Evolutionary conservation across 2,888 invertebrate genomes (phyloP), one percentile per base, ranked within the genome.

Genomic region (Tubulanus polymorphus): DNA sequence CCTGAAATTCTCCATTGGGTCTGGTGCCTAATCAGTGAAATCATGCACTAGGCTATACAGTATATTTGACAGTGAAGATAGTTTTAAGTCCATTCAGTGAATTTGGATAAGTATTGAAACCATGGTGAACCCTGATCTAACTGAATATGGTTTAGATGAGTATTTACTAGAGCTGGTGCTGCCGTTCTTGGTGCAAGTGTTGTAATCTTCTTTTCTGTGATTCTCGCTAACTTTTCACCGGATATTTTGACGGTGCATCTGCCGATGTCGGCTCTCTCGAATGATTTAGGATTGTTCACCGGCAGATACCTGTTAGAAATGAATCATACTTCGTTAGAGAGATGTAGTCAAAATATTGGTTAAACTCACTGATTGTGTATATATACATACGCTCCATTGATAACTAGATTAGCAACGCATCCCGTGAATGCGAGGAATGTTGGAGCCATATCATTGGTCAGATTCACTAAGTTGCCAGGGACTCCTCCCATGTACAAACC

Each of bases 381-480:
- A 20, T 49, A n/a, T 48, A 12, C 45, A 45, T 77, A 90, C 90
- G 84, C 83, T 37, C 87, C 86, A 70, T 91, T 90, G 59, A 92
- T 86, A 53, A 91, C 87, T 23, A 91, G 84, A 76, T 94, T 92
- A 56, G 88, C 87, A 8, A 94, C 84, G 3, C 91, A 88, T 2
- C 94, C 94, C 45, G 85, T 84, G 48, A 92, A 83, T 3, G 86
- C 85, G 15, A 81, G 76, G 6, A 63, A 65, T 2, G 73, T 79
- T 23, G 82, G 83, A 1, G 83, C 84, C 30, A 84, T 83, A 52
- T 84, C 84, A 59, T 83, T 80, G 53, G 6, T 23, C 18, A 3
- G 6, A 15, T 8, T 5, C 6, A 81, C 76, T 1, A 62, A 63
- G 26, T 76, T 63, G 1, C 66, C 69, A 0, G 87, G 87, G 15